Conservation (phyloP, 1,140 invertebrate genomes). For the Steinernema khuongi region DNA sequence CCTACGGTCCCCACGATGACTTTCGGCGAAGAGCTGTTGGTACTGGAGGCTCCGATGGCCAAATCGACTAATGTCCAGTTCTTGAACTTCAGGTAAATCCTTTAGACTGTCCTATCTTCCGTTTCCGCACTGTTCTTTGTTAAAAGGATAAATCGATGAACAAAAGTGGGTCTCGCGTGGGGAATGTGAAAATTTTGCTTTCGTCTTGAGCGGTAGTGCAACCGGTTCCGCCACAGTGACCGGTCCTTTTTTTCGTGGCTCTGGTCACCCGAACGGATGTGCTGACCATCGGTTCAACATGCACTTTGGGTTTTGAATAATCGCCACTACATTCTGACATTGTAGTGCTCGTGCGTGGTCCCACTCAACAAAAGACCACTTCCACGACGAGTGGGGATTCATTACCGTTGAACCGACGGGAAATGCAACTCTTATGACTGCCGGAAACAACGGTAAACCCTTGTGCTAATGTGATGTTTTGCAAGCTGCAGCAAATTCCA, state of each 20-base stretch:
- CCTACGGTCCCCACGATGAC: constrained; percentile 59
- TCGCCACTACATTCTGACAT: background rate
- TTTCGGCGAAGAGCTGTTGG: constrained; percentile 56
- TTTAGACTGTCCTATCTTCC: constrained; percentile 1
- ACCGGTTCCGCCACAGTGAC: constrained; percentile 21
- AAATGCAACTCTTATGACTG: constrained; percentile 58
- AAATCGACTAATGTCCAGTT: constrained; percentile 55
- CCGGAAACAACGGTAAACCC: constrained; percentile 56
- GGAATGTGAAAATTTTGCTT: constrained; percentile 21
- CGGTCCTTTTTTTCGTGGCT: constrained; percentile 21
- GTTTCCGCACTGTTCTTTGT: background rate
- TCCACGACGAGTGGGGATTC: constrained; percentile 59
- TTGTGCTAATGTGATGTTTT: constrained; percentile 18
- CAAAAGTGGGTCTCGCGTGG: constrained; percentile 1
- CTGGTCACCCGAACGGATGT: background rate
- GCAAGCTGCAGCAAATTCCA: constrained; percentile 27
- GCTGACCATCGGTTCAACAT: background rate
- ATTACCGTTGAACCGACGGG: constrained; percentile 55
- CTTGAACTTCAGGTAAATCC: constrained; percentile 54
- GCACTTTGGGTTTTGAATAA: background rate
- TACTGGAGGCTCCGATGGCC: constrained; percentile 53
- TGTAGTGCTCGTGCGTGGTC: constrained; percentile 58
- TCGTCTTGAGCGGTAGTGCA: constrained; percentile 1
- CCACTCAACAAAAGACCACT: constrained; percentile 58
- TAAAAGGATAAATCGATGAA: constrained; percentile 12